phyloP scores from a whole-genome alignment of 2,797 vertebrate genomes.

The Zenarchopterus dispar region DNA sequence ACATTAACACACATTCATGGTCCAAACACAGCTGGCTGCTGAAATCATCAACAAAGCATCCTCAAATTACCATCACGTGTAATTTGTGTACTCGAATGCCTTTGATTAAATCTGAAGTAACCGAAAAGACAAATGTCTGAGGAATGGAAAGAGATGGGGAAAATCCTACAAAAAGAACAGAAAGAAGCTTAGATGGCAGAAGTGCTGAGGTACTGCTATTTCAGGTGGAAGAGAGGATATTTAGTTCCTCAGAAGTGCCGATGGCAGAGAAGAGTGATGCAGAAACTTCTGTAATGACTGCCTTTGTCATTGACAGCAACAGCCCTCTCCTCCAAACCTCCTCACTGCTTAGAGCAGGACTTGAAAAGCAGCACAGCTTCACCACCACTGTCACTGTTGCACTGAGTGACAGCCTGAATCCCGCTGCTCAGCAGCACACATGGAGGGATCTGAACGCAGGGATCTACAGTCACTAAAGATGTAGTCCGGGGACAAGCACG shows the following conservation, averaged over 20 bases:
- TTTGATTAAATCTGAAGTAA: conserved; percentile 13
- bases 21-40: conserved; percentile 24
- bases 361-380: conserved; percentile 32
- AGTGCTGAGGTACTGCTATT: conserved; percentile 9
- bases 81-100: conserved; percentile 11
- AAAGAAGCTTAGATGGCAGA: conserved; percentile 37
- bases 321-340: conserved; percentile 60
- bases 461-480: too few relatives aligned
- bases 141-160: conserved; percentile 20
- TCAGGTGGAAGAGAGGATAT: conserved; percentile 40
- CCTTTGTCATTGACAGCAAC: conserved; percentile 60
- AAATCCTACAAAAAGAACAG: conserved; percentile 18
- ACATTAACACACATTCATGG: background rate
- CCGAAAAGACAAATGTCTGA: conserved; percentile 15
- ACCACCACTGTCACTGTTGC: conserved; percentile 24
- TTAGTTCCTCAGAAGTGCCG: conserved; percentile 13
- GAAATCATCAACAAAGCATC: conserved; percentile 28
- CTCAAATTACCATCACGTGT: conserved; percentile 52
- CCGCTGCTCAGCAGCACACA: conserved; percentile 34
- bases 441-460: background rate
- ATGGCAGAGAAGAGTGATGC: conserved; percentile 41
- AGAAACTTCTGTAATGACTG: conserved; percentile 57
- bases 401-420: conserved; percentile 49
- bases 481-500: conserved; percentile 7
- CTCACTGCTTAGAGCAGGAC: conserved; percentile 61